Base-by-base conservation (phyloP, 2,113 vertebrate genomes). In the Silurus glanis region DNA sequence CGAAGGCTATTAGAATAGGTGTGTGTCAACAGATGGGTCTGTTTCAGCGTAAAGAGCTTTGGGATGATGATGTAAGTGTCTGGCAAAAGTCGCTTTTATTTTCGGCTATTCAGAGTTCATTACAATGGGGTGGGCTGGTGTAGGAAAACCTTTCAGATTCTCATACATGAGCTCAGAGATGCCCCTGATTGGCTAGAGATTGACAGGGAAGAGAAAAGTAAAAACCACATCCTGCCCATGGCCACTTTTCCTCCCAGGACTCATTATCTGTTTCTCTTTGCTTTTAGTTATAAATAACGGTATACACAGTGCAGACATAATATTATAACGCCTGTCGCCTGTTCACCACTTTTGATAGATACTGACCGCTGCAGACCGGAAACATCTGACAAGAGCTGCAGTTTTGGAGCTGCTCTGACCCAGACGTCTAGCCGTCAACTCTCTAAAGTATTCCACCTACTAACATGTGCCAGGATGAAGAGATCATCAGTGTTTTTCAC, bases 1-100 rank as follows among this genome's bases (percentile, higher is more conserved):
- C 61, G 55, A 25, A 55, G 76, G 53, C 66, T 61, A 74, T 28
- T 61, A 82, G 85, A 74, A 74, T 82, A 58, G 67, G 23, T 82
- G 67, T 58, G 76, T 72, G 66, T 72, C 78, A 47, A 37, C 47
- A n/a, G 64, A 53, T 37, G 58, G 23, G 83, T 85, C 72, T 78
- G 74, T 66, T 79, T 16, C 49, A 14, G 69, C 59, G 16, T 66
- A 78, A 56, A 56, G 14, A 0, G 55, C 16, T 79, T 75, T 51
- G 37, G 69, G 37, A 9, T 45, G 37, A 37, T 71, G 69, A 47
- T 75, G 47, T 75, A 75, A 10, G 10, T 51, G 21, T 53, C 49
- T 53, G 1, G 19, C 47, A 76, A 53, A 37, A 75, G 21, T 53
- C 47, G 8, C 37, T 71, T 71, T 45, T 45, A 71, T 71, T 71